Conservation (phyloP, 1,140 invertebrate species). For the Pseudachorutes palmiensis region DNA sequence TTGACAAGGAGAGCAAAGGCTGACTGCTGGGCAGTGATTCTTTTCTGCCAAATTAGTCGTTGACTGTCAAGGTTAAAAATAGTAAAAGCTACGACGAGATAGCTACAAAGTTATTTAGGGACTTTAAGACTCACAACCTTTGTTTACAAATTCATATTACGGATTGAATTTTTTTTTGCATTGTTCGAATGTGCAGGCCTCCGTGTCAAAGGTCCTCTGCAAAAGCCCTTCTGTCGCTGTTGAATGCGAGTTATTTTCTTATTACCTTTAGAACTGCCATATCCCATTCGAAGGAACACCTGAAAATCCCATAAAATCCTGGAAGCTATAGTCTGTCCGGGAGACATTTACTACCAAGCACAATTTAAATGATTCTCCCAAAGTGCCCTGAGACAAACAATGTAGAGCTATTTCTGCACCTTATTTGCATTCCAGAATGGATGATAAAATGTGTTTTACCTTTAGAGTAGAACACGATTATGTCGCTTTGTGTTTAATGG, state of each 20-base stretch:
- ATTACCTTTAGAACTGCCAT: background rate
- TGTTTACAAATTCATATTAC: too few relatives aligned
- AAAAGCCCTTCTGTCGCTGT: background rate
- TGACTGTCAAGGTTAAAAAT: too few relatives aligned
- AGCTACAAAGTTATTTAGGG: too few relatives aligned
- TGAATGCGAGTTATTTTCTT: conserved; percentile 6
- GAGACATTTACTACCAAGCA: background rate
- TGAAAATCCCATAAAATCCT: conserved; percentile 2
- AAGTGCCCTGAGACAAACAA: conserved; percentile 10
- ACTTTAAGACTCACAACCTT: too few relatives aligned
- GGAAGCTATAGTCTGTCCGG: background rate
- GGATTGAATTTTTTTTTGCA: too few relatives aligned
- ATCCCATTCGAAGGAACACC: background rate
- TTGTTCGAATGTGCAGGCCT: background rate
- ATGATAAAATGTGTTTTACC: background rate
- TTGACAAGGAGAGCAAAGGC: too few relatives aligned
- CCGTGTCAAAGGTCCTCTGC: background rate
- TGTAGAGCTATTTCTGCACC: conserved; percentile 9
- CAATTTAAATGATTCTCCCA: conserved; percentile 9
- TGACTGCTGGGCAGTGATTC: too few relatives aligned
- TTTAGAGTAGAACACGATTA: background rate
- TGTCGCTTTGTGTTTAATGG: background rate
- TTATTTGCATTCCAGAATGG: conserved; percentile 4
- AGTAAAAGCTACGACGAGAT: too few relatives aligned
- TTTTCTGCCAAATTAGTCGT: background rate